phyloP scores from a whole-genome alignment of 2,888 invertebrate genomes.

The Pantelozetes paolii region DNA sequence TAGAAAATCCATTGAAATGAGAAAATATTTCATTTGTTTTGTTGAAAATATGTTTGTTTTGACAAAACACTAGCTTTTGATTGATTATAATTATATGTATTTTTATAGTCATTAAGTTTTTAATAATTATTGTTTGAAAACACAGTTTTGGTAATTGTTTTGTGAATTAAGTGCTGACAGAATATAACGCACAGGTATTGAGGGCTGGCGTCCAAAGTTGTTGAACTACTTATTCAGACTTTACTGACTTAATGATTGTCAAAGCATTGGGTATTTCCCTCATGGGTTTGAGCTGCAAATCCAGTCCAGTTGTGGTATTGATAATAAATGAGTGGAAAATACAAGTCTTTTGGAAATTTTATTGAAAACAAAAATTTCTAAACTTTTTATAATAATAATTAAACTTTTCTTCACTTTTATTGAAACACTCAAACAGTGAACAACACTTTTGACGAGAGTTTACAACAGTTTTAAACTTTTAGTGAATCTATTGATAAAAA shows the following conservation, averaged over 20 bases:
- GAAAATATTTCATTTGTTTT: neutral
- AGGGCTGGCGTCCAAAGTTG: too few relatives aligned
- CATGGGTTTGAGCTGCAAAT: neutral
- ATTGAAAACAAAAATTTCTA: neutral
- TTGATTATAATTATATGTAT: neutral
- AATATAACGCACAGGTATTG: too few relatives aligned
- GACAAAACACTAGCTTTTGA: neutral
- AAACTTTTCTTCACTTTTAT: neutral
- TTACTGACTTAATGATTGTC: neutral
- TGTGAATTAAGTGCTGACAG: too few relatives aligned
- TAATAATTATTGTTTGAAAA: neutral
- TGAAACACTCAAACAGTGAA: neutral
- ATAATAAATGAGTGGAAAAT: neutral
- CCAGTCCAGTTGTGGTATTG: neutral
- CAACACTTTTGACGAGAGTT: neutral
- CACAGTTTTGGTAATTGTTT: neutral
- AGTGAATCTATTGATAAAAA: neutral
- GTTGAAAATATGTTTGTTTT: neutral
- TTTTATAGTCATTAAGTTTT: neutral
- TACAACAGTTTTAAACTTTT: neutral
- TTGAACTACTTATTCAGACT: conserved; percentile 18
- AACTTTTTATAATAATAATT: neutral
- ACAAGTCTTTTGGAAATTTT: neutral
- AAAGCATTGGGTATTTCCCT: neutral
- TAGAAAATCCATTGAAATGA: neutral